Evolutionary conservation across 2,797 vertebrate genomes (phyloP).

Genomic region (Urosaurus nigricauda): DNA sequence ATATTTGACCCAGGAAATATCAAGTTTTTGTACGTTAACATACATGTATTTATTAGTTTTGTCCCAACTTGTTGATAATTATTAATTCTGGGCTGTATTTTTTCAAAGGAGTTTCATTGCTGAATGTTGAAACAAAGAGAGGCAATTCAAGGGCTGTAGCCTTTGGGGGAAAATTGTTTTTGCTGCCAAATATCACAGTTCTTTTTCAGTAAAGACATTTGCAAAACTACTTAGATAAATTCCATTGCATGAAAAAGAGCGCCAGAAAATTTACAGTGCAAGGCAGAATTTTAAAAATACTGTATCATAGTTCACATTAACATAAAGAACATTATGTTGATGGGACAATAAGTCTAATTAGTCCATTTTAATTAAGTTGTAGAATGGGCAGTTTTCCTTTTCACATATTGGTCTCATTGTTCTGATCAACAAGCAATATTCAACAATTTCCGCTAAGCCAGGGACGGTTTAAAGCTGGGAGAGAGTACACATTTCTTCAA

Average conservation of each 20-base stretch:
- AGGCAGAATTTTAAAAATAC: neutral
- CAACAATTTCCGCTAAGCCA: neutral
- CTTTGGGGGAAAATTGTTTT: neutral
- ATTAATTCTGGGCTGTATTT: constrained; percentile 52
- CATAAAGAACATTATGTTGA: neutral
- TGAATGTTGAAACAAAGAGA: constrained; percentile 66
- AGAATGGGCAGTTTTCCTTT: neutral
- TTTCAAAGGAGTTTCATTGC: constrained; percentile 36
- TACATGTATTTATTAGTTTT: constrained; percentile 56
- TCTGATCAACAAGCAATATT: neutral
- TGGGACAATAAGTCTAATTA: neutral
- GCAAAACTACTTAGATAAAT: constrained; percentile 69
- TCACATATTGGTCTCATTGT: neutral
- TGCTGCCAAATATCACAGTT: constrained; percentile 68
- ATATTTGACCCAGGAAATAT: constrained; percentile 56
- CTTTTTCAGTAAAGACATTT: constrained; percentile 57
- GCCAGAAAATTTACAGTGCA: constrained; percentile 34
- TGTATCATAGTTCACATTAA: neutral
- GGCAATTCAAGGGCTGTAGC: constrained; percentile 41
- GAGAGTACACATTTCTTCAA: constrained; percentile 22
- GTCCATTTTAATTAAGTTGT: neutral
- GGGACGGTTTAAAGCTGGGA: neutral
- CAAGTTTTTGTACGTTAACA: constrained; percentile 62
- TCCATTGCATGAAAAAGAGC: constrained; percentile 50
- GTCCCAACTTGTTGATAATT: constrained; percentile 54